Evolutionary conservation across 2,888 invertebrate species (phyloP), one percentile per base, ranked within the genome.

Genomic region (Ephialtes manifestator): DNA sequence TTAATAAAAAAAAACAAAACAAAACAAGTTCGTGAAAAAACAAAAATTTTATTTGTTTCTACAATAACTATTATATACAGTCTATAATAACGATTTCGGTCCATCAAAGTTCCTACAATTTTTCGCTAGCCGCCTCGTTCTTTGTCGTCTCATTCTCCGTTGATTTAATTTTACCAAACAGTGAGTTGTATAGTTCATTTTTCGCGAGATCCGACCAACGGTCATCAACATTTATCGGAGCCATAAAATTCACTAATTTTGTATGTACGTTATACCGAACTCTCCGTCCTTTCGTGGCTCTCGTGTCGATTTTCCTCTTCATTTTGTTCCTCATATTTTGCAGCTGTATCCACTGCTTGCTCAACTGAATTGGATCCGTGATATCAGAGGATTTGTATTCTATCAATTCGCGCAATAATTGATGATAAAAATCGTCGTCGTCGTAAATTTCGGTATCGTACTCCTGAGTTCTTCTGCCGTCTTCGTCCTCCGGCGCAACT

Each of bases 361-460:
- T 97, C 60, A 99, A 95, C 89, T 98, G 97, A 10, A 97, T 95
- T 0, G 98, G 98, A 94, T 98, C 98, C 0, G 97, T 97, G 11
- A 97, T 95, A 90, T 97, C 97, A 3, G 97, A 96, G 0, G 98
- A 97, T 94, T 99, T 99, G 87, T 97, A 97, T 93, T 99, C 98
- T 86, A 99, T 99, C 53, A 99, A 95, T 93, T 99, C 99, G 86
- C 98, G 95, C 60, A 99, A 94, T 77, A 99, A 95, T 91, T 98
- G 98, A 94, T 99, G 99, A 94, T 99, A 99, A 94, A 99, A 99
- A 93, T 99, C 99, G 90, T 97, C 97, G 92, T 99, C 99, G 93
- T 99, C 99, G 94, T 98, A 99, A 90, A 99, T 97, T 94, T 99
- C 97, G 0, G 95, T 91, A 91, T 97, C 96, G 87, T 96, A 96